Evolutionary conservation across 2,113 vertebrate species (phyloP).

Genomic region (Solea solea): DNA sequence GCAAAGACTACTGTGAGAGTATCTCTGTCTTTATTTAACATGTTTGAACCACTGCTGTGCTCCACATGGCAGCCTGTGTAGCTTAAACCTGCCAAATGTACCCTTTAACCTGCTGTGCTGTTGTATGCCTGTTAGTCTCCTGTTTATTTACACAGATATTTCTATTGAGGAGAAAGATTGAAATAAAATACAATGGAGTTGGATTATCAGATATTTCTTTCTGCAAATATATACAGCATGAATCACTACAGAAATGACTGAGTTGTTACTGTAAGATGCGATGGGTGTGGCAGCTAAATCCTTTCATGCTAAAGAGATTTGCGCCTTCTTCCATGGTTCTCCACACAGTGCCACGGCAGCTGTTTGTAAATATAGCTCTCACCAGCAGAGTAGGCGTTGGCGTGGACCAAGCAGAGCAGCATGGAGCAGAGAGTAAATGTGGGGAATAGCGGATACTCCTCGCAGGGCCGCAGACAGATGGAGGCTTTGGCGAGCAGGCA

Average conservation of each 20-base stretch:
- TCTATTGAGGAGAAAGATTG: conserved; percentile 47
- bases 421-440: conserved; percentile 59
- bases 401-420: conserved; percentile 58
- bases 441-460: conserved; percentile 65
- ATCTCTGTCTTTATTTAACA: conserved; percentile 28
- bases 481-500: conserved; percentile 69
- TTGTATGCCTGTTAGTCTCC: conserved; percentile 59
- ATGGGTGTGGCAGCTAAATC: conserved; percentile 17
- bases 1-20: conserved; percentile 39
- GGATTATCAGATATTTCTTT: background rate
- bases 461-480: conserved; percentile 77
- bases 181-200: conserved; percentile 48
- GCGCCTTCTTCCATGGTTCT: conserved; percentile 26
- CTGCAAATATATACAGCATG: background rate
- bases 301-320: conserved; percentile 19
- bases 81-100: conserved; percentile 29
- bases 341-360: conserved; percentile 65
- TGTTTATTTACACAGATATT: conserved; percentile 67
- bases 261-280: background rate
- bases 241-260: background rate
- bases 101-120: conserved; percentile 44
- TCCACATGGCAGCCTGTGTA: conserved; percentile 40
- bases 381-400: conserved; percentile 77
- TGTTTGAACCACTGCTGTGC: conserved; percentile 50
- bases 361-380: conserved; percentile 85